Conservation (phyloP, 2,888 invertebrate species). For the Sabatieria punctata region DNA sequence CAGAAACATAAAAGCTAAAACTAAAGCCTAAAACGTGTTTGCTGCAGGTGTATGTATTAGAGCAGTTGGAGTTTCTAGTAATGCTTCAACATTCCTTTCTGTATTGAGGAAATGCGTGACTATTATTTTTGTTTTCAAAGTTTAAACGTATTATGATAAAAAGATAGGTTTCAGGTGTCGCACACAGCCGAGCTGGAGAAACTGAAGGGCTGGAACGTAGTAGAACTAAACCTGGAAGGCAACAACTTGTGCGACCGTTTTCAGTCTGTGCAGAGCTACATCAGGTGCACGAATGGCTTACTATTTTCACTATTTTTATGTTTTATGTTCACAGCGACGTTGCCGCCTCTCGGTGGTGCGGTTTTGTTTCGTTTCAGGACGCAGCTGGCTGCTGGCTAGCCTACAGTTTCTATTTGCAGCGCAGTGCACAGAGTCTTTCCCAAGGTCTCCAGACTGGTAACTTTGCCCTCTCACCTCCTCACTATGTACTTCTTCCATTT, state of each 20-base stretch:
- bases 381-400: neutral
- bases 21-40: too few species aligned
- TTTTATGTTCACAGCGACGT: neutral
- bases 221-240: constrained; percentile 57
- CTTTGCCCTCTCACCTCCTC: constrained; percentile 34
- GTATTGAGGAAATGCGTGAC: too few species aligned
- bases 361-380: neutral
- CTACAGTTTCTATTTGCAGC: constrained; percentile 45
- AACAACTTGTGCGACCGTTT: constrained; percentile 63
- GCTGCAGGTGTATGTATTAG: too few species aligned
- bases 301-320: too few species aligned
- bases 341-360: neutral
- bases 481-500: too few species aligned
- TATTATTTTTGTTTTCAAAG: neutral
- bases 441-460: constrained; percentile 66
- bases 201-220: constrained; percentile 51
- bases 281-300: constrained; percentile 46
- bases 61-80: too few species aligned
- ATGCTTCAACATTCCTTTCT: too few species aligned
- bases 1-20: too few species aligned
- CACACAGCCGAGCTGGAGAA: constrained; percentile 40
- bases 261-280: constrained; percentile 54
- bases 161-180: constrained; percentile 14
- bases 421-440: constrained; percentile 74
- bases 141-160: constrained; percentile 1